These are phyloP conservation scores for Thyatira batis DNA, from an alignment of 2,888 invertebrate species.

Conservation along the genomic window DNA sequence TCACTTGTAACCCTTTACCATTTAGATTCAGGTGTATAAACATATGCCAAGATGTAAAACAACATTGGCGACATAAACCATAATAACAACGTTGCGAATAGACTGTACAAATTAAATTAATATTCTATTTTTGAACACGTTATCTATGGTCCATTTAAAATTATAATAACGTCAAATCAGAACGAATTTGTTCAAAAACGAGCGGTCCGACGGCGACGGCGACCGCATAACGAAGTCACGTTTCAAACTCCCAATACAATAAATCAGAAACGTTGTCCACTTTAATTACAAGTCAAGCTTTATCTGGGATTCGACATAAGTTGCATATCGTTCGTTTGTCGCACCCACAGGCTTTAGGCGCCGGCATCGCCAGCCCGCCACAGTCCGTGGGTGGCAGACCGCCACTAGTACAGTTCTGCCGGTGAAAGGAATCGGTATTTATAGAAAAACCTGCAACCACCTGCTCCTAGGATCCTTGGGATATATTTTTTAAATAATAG, in stretches of 20 bases:
- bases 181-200: background rate
- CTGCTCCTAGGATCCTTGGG: slow-evolving; percentile 25
- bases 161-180: background rate
- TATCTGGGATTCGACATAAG: slow-evolving; percentile 45
- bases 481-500: background rate
- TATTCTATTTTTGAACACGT: too few relatives aligned
- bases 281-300: slow-evolving; percentile 46
- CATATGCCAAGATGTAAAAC: too few relatives aligned
- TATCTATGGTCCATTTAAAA: background rate
- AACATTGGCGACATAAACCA: too few relatives aligned
- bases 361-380: slow-evolving; percentile 50
- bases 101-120: too few relatives aligned
- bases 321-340: slow-evolving; percentile 47
- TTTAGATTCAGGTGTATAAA: background rate
- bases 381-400: slow-evolving; percentile 44
- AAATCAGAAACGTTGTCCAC: slow-evolving; percentile 46
- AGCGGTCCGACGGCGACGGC: background rate
- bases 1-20: background rate
- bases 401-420: background rate
- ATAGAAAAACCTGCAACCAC: slow-evolving; percentile 47
- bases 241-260: slow-evolving; percentile 20
- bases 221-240: background rate
- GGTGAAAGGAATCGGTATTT: slow-evolving; percentile 52
- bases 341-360: slow-evolving; percentile 50
- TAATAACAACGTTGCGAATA: too few relatives aligned